These are phyloP conservation scores for Drosophila neonasuta DNA, from an alignment of 2,888 invertebrate species.

Conservation along the genomic window DNA sequence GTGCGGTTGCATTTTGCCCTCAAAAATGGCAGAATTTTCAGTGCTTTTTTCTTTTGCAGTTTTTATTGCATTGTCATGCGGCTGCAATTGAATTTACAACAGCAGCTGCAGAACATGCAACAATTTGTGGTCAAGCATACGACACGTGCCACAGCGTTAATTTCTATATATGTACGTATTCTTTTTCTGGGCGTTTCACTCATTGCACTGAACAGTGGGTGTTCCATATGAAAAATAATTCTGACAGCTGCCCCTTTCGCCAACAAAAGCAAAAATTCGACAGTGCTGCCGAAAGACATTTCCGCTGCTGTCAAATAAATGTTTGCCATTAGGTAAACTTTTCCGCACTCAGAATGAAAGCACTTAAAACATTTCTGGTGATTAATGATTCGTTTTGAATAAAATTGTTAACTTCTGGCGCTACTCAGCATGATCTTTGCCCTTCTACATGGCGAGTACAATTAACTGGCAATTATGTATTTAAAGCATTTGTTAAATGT, in stretches of 20 bases:
- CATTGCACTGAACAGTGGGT: not conserved
- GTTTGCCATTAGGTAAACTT: constrained; percentile 48
- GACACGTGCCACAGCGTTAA: constrained; percentile 56
- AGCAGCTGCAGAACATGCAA: constrained; percentile 63
- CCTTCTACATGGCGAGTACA: constrained; percentile 20
- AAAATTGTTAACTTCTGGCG: constrained; percentile 36
- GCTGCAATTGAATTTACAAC: constrained; percentile 65
- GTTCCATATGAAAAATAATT: constrained; percentile 19
- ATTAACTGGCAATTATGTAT: constrained; percentile 50
- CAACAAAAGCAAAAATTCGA: not conserved
- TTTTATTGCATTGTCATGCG: constrained; percentile 74
- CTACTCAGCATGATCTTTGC: constrained; percentile 26
- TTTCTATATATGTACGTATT: constrained; percentile 3
- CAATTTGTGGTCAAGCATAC: constrained; percentile 63
- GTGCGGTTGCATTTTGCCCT: constrained; percentile 56
- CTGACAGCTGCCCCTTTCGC: constrained; percentile 23
- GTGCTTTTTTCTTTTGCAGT: constrained; percentile 11
- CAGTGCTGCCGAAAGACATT: constrained; percentile 40
- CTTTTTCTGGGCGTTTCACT: not conserved
- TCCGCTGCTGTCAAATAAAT: constrained; percentile 55
- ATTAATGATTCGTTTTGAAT: constrained; percentile 47
- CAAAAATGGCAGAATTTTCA: constrained; percentile 29
- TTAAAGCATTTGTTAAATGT: constrained; percentile 19
- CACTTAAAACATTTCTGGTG: constrained; percentile 23
- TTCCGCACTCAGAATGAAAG: constrained; percentile 31